phyloP scores from a whole-genome alignment of 2,797 vertebrate species.

The Hippopotamyrus pictus region DNA sequence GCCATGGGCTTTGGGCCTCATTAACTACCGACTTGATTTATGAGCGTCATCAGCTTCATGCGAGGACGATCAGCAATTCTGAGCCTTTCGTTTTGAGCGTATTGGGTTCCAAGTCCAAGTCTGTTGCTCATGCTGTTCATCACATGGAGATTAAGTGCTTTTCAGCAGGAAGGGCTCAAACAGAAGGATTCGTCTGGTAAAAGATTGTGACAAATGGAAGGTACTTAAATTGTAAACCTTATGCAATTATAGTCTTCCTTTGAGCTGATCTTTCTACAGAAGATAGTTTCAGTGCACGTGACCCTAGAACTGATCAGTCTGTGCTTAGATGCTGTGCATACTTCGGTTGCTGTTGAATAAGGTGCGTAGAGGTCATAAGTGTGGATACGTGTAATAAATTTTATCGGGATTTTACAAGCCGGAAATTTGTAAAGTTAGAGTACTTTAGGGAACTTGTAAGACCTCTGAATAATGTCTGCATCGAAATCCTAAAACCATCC shows the following conservation, averaged over 20 bases:
- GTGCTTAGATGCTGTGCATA: neutral
- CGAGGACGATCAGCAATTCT: neutral
- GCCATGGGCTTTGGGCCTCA: neutral
- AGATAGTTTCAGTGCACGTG: neutral
- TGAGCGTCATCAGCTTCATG: neutral
- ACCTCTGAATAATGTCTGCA: neutral
- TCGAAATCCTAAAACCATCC: neutral
- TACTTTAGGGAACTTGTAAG: neutral
- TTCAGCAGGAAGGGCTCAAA: neutral
- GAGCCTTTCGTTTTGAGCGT: neutral
- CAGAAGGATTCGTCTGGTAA: neutral
- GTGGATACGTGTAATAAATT: neutral
- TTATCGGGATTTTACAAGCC: neutral
- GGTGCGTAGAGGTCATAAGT: neutral
- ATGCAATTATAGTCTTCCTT: neutral
- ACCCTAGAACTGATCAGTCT: neutral
- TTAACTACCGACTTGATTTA: neutral
- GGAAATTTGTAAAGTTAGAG: neutral
- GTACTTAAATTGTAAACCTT: neutral
- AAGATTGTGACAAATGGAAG: neutral
- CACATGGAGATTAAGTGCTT: neutral
- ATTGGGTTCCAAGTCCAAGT: neutral
- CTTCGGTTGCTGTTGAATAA: neutral
- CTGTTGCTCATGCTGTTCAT: neutral
- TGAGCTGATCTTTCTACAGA: neutral